Conservation (phyloP, 2,113 vertebrate genomes). For the Scomber scombrus region DNA sequence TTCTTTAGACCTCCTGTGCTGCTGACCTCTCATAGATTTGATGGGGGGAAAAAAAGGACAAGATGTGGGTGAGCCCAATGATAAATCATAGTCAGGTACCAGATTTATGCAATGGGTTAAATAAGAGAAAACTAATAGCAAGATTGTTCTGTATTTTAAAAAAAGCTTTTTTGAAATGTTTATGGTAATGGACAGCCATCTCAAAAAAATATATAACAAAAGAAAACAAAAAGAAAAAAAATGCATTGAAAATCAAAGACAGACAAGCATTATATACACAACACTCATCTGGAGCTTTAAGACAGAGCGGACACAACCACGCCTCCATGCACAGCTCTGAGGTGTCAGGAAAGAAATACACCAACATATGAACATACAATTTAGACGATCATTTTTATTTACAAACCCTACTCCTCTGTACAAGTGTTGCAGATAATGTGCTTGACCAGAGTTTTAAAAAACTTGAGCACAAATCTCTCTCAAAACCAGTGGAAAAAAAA, state of each 20-base stretch:
- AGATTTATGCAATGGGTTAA: constrained; percentile 78
- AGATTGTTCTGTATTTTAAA: constrained; percentile 11
- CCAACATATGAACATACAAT: constrained; percentile 78
- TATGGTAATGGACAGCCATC: constrained; percentile 79
- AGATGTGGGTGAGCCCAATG: constrained; percentile 67
- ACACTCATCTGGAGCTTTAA: constrained; percentile 53
- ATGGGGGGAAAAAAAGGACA: constrained; percentile 41
- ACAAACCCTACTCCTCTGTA: constrained; percentile 82
- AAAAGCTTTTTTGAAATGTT: constrained; percentile 66
- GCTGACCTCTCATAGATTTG: constrained; percentile 78
- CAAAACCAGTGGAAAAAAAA: constrained; percentile 54
- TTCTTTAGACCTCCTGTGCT: constrained; percentile 62
- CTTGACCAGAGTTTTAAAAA: constrained; percentile 71
- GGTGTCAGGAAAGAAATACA: constrained; percentile 77
- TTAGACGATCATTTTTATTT: constrained; percentile 84
- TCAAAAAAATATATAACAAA: constrained; percentile 59
- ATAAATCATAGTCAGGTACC: constrained; percentile 65
- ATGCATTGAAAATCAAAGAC: constrained; percentile 49
- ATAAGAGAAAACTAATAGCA: constrained; percentile 38
- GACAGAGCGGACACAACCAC: constrained; percentile 40
- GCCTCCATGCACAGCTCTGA: constrained; percentile 60
- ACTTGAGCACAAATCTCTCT: constrained; percentile 67
- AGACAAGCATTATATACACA: constrained; percentile 55
- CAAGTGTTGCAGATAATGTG: constrained; percentile 79
- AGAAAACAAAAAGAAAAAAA: constrained; percentile 5